These are phyloP conservation scores for Pycnonotus jocosus DNA, from an alignment of 2,113 vertebrate species.

Conservation along the genomic window DNA sequence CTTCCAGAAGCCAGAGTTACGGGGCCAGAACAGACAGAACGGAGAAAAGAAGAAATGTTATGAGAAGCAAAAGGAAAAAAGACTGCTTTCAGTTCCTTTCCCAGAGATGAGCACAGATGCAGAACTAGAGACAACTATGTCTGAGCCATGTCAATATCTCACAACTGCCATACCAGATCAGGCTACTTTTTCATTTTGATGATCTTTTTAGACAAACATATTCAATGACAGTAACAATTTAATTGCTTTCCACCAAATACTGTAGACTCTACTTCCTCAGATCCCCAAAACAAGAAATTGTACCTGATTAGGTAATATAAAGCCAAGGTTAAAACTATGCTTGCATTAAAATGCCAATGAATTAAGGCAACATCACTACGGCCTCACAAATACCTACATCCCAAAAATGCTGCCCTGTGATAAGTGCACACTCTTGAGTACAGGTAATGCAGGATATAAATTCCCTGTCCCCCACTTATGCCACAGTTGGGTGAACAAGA, in stretches of 20 bases:
- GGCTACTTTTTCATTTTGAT: background rate
- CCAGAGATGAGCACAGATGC: background rate
- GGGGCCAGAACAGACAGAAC: background rate
- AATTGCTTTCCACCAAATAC: background rate
- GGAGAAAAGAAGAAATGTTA: background rate
- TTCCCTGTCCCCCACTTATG: background rate
- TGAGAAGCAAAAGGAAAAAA: background rate
- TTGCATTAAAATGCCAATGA: background rate
- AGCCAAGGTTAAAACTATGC: background rate
- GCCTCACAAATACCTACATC: background rate
- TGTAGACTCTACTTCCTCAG: background rate
- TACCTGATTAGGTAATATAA: background rate
- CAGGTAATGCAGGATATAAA: rapidly evolving
- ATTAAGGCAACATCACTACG: background rate
- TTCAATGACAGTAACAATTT: background rate
- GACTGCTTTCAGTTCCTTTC: background rate
- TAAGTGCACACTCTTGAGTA: background rate
- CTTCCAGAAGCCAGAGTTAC: background rate
- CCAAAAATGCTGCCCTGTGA: background rate
- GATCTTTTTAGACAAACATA: background rate
- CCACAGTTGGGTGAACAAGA: background rate
- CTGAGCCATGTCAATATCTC: background rate
- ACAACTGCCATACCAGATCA: background rate
- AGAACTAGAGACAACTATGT: background rate
- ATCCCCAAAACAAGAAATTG: background rate